Evolutionary conservation across 2,113 vertebrate genomes (phyloP).

Genomic region (Lontra canadensis): DNA sequence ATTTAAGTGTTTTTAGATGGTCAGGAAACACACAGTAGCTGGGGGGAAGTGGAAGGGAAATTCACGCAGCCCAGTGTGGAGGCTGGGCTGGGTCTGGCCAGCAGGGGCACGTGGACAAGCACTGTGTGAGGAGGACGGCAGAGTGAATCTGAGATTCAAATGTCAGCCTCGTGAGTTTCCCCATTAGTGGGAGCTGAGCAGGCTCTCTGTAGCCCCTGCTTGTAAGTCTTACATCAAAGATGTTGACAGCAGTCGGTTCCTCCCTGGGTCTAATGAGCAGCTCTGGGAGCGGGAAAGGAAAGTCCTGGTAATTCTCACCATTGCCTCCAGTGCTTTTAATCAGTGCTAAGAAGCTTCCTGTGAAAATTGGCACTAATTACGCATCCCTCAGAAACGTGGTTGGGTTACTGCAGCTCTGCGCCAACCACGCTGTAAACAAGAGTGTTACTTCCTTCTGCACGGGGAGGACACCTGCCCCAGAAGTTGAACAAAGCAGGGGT

Average conservation of each 20-base stretch:
- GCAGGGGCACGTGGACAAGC: no score
- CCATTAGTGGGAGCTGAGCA: not conserved
- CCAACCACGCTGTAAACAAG: not conserved
- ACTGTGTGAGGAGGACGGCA: not conserved
- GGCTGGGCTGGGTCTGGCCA: accelerated
- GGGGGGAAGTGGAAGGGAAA: not conserved
- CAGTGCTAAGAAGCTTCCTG: slow-evolving; percentile 46
- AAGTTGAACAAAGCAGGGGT: not conserved
- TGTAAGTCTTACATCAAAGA: not conserved
- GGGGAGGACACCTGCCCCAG: not conserved
- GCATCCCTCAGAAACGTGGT: not conserved
- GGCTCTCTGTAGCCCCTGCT: accelerated
- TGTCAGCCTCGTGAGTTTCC: not conserved
- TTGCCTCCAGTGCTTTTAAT: not conserved
- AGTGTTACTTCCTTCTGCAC: not conserved
- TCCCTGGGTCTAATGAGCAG: not conserved
- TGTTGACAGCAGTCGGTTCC: not conserved
- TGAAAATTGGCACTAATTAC: not conserved
- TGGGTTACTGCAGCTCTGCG: not conserved
- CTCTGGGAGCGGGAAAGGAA: not conserved
- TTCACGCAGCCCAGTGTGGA: not conserved
- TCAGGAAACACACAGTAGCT: not conserved
- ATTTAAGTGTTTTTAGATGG: not conserved
- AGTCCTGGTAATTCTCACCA: not conserved
- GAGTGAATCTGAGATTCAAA: not conserved